These are phyloP conservation scores for Nysson spinosus DNA, from an alignment of 2,888 invertebrate genomes.

Conservation along the genomic window DNA sequence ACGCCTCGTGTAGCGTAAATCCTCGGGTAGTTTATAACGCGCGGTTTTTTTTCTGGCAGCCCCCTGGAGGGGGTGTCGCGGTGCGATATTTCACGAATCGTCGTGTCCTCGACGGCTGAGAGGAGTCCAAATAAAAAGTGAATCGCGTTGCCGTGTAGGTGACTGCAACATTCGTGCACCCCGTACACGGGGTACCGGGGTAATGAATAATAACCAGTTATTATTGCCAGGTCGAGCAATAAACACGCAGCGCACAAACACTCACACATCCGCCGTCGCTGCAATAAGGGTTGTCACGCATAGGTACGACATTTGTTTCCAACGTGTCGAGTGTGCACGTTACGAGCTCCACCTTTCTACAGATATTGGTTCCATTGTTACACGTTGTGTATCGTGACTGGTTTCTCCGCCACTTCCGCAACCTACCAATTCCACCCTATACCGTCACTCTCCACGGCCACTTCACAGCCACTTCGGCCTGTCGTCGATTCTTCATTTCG, in stretches of 20 bases:
- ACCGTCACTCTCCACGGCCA: constrained; percentile 46
- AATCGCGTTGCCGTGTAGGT: constrained; percentile 44
- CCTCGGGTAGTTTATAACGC: constrained; percentile 34
- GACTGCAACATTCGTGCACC: constrained; percentile 50
- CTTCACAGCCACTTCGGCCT: constrained; percentile 49
- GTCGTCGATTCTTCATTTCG: constrained; percentile 48
- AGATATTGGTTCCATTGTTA: constrained; percentile 59
- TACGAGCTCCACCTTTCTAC: constrained; percentile 56
- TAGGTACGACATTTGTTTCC: constrained; percentile 60
- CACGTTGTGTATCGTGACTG: constrained; percentile 54
- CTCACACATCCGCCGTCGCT: constrained; percentile 28
- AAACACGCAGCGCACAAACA: constrained; percentile 62
- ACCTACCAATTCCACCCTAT: constrained; percentile 39
- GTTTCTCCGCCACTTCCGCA: constrained; percentile 47
- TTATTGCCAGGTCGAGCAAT: constrained; percentile 68
- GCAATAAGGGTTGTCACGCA: constrained; percentile 62
- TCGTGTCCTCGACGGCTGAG: constrained; percentile 51
- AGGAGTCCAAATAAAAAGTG: constrained; percentile 27
- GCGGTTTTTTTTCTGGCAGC: constrained; percentile 9
- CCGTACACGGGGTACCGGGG: constrained; percentile 33
- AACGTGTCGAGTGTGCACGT: constrained; percentile 51
- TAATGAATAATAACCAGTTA: constrained; percentile 69
- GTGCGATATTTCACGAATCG: constrained; percentile 52
- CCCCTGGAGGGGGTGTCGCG: constrained; percentile 23
- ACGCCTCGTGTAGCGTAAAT: constrained; percentile 18